phyloP scores from a whole-genome alignment of 1,140 invertebrate species.

The Gryon sp. region DNA sequence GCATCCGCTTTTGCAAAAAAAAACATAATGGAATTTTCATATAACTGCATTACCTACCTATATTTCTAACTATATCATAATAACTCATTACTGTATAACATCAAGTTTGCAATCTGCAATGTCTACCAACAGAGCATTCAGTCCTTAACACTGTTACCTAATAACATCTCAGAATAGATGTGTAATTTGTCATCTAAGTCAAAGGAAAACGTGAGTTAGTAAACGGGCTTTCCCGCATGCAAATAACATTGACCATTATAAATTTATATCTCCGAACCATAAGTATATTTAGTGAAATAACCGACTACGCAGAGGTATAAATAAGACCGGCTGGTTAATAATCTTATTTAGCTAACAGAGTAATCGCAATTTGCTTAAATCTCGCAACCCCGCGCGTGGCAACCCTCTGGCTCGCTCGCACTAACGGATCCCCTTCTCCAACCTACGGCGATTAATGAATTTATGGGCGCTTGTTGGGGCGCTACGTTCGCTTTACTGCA shows the following conservation, averaged over 20 bases:
- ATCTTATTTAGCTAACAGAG: constrained; percentile 73
- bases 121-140: constrained; percentile 3
- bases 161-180: neutral
- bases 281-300: constrained; percentile 52
- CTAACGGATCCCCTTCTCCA: constrained; percentile 45
- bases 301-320: constrained; percentile 65
- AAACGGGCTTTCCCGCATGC: constrained; percentile 14
- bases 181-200: constrained; percentile 6
- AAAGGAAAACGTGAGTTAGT: constrained; percentile 1
- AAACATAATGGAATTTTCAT: too few relatives aligned
- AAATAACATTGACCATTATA: constrained; percentile 35
- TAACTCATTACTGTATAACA: too few relatives aligned
- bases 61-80: too few relatives aligned
- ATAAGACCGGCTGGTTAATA: constrained; percentile 74
- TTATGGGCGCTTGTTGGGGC: constrained; percentile 70
- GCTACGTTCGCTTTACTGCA: constrained; percentile 69
- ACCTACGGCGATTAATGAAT: constrained; percentile 73
- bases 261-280: constrained; percentile 20
- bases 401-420: constrained; percentile 46
- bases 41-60: too few relatives aligned
- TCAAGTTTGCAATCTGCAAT: constrained; percentile 13
- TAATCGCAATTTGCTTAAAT: constrained; percentile 75
- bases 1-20: too few relatives aligned
- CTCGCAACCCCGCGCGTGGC: constrained; percentile 63
- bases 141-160: constrained; percentile 13